Base-by-base conservation (phyloP, 2,888 invertebrate species). In the Acrobasis repandana region DNA sequence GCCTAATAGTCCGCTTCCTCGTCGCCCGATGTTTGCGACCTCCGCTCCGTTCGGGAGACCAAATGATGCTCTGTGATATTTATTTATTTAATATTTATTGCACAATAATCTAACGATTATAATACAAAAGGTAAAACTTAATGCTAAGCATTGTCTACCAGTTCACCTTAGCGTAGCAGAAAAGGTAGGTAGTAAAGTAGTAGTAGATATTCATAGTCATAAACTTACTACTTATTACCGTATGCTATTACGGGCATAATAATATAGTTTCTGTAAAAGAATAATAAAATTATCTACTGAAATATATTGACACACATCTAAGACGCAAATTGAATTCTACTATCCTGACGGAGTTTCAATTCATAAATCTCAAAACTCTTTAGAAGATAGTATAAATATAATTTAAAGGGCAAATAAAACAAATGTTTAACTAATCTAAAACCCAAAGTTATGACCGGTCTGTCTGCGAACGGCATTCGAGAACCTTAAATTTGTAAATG, bases 1-100 rank as follows among this genome's bases (percentile, higher is more conserved):
- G 67, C 75, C 74, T 82, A 86, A 83, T 73, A 73, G 71, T 65
- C 67, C 69, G 69, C 74, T 82, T 85, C 84, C 81, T 76, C 64
- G 62, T 71, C 67, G 68, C 69, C 69, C 66, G 65, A 66, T 71
- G 67, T 72, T 72, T 64, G 68, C 66, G 63, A 72, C 70, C 73
- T 70, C 67, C 66, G 61, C 56, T 34, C 52, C 38, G 51, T 63
- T 60, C 64, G 54, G 61, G 58, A 62, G 61, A 58, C 60, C 60
- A 64, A 61, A 58, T 48, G 61, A 10, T 38, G 33, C n/a, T 54
- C 9, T 28, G 10, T 56, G n/a, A 16, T 2, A 56, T 56, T n/a
- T n/a, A n/a, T n/a, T n/a, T n/a, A n/a, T n/a, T n/a, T n/a, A n/a
- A n/a, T n/a, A n/a, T n/a, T n/a, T n/a, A n/a, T n/a, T n/a, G n/a